Evolutionary conservation across 37 sponge, comb jelly and placozoan species (phyloP), one percentile per base, ranked within the genome.

Genomic region (Agelas oroides): DNA sequence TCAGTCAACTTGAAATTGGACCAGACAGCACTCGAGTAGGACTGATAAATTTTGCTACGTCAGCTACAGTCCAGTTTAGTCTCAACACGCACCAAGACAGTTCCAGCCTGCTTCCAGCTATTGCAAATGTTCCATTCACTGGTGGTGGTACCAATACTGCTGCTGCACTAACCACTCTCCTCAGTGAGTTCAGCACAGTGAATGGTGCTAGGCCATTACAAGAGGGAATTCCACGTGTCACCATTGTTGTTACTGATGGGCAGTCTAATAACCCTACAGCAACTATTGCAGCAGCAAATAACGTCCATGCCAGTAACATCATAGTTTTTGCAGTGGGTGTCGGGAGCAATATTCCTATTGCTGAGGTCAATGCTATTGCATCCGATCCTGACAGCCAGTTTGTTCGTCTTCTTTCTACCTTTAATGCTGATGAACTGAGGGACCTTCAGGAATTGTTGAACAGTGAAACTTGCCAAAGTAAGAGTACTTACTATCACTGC

Each of bases 71-170:
- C 20, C 17, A 20, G 31, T 13, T 77, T 25, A 21, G 20, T 27
- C 78, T 77, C 2, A 54, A 77, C 78, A 60, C 62, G 15, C 59
- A 53, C 62, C 28, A 34, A 5, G 32, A 62, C 62, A 77, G 35
- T 13, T 33, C 21, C 12, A 35, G 11, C 41, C 58, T 75, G 23
- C 16, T 15, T 18, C 18, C 15, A 27, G 80, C 65, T 21, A 24
- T 64, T 20, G 23, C 39, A 20, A 23, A 37, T 23, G 46, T 70
- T 28, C 53, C 53, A 21, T 41, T 52, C 20, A 37, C 24, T 73
- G 53, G 36, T 27, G 77, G 69, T 13, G 53, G 85, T 53, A 84
- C 85, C n/a, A 75, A 84, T 34, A 84, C 85, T 38, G 74, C 76
- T 32, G 55, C 38, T 25, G 84, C 84, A 37, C 66, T 84, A 27